phyloP scores from a whole-genome alignment of 2,797 vertebrate species.

The Pempheris klunzingeri region DNA sequence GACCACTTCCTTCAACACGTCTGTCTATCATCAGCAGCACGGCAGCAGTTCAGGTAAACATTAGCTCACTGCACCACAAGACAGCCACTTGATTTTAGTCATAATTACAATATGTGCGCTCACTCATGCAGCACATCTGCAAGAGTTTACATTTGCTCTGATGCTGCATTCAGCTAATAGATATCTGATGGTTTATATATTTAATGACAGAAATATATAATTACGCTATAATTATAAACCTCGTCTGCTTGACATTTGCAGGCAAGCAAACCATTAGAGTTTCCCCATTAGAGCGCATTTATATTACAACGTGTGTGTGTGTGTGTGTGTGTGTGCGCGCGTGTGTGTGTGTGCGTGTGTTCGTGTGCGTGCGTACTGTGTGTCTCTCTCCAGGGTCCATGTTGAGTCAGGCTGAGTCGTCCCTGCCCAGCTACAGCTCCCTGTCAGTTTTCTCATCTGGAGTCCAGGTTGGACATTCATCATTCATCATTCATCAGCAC shows the following conservation, averaged over 20 bases:
- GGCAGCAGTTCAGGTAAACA: slow-evolving; percentile 84
- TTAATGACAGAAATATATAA: slow-evolving; percentile 40
- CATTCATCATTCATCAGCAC: slow-evolving; percentile 65
- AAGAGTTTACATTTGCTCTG: slow-evolving; percentile 20
- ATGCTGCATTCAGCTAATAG: no score
- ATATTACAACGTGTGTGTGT: slow-evolving; percentile 55
- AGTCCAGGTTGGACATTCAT: slow-evolving; percentile 82
- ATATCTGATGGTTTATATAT: slow-evolving; percentile 58
- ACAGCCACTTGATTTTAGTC: no score
- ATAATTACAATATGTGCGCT: not conserved
- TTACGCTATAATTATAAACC: slow-evolving; percentile 43
- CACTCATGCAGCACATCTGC: not conserved
- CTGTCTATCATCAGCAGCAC: slow-evolving; percentile 88
- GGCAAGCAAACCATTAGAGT: slow-evolving; percentile 51
- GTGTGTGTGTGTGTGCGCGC: slow-evolving; percentile 8
- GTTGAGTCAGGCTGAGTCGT: slow-evolving; percentile 87
- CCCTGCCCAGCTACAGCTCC: slow-evolving; percentile 88
- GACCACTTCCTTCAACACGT: slow-evolving; percentile 87
- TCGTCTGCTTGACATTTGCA: slow-evolving; percentile 36
- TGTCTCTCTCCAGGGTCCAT: slow-evolving; percentile 84
- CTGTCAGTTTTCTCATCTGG: slow-evolving; percentile 86
- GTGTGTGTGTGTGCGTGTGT: slow-evolving; percentile 8
- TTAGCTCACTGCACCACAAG: not conserved
- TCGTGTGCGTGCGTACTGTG: slow-evolving; percentile 28
- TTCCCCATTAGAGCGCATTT: slow-evolving; percentile 59